Evolutionary conservation across 2,113 vertebrate species (phyloP), one percentile per base, ranked within the genome.

Genomic region (Oncorhynchus nerka): DNA sequence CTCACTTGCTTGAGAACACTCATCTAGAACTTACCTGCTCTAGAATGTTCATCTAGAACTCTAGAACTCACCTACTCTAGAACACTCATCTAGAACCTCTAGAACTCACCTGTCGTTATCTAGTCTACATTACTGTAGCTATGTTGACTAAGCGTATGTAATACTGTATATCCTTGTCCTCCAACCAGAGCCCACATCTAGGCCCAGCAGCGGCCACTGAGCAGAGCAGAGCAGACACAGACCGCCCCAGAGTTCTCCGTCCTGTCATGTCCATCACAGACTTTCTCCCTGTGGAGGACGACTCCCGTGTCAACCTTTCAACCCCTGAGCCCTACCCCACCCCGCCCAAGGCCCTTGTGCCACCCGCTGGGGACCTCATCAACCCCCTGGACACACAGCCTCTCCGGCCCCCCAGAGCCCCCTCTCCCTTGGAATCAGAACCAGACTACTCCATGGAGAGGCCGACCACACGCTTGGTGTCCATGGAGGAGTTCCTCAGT

Each of bases 401-500:
- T 5, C 86, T 80, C 61, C 82, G 85, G 51, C 90, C 91, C 0
- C 83, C 79, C 45, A 55, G 16, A 55, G 86, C 84, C 84, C 66
- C 80, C 7, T 93, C 91, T 5, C 90, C 93, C 0, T 81, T 91
- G 75, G 92, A 92, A 74, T 94, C 93, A 0, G 93, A 94, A 70
- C 70, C 87, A 1, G 94, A 94, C 22, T 90, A 55, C 16, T 55
- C 51, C 12, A 55, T 91, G 11, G 92, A 93, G 65, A 75, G 22
- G 45, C 89, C 91, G 78, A 93, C 89, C 51, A 84, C 83, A 13
- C 91, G 93, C 28, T 68, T 93, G 77, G 92, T 92, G 71, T 94
- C 93, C 72, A 93, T 94, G 0, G 93, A 95, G 26, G 93, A 95
- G 70, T 94, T 95, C 78, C 83, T 94, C 72, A 89, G 79, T 45